Base-by-base conservation (phyloP, 2,113 vertebrate genomes). In the Gavia stellata region DNA sequence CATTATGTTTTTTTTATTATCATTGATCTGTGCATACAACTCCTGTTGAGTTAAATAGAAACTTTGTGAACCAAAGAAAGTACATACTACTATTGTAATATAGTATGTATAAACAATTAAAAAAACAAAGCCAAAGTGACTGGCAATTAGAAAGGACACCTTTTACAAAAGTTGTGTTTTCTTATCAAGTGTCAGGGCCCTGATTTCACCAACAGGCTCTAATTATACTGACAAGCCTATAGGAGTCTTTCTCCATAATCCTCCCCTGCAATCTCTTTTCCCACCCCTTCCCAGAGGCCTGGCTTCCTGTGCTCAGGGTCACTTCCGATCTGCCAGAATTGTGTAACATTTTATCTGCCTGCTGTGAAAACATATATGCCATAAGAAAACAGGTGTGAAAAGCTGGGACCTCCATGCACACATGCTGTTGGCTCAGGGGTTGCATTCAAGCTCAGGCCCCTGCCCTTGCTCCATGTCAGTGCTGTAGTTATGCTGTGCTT, bases 391-490 rank as follows among this genome's bases (percentile, higher is more conserved):
- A 24, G 7, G 11, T 68, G 53, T 86, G 85, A 65, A 73, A 62
- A 86, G 36, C 44, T 40, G 70, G 14, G 25, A 31, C 9, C 47
- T 88, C 44, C 44, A 52, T 10, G 36, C 8, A 34, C 26, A 49
- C 12, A 33, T 0, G 2, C 8, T 55, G 0, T 0, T 55, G 52
- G 58, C 40, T 61, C 36, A 15, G 24, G 24, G 34, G 14, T 2
- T 86, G 33, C 4, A 26, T 65, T 72, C 38, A 31, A 40, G 31
- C 29, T 47, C 44, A 71, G 74, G 23, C 9, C 14, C 19, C 40
- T 61, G 74, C 24, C 28, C 28, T 26, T 10, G 34, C 44, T 8
- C 56, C 25, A 6, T 11, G 14, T 23, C 56, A 29, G 24, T 52
- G 36, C 44, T 47, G 31, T 4, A 20, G 20, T n/a, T 80, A 21